Percentiles rank a stretch among this genome's conserved stretches.
Conservation (phyloP, 2,888 invertebrate species). For the Noctua pronuba region DNA sequence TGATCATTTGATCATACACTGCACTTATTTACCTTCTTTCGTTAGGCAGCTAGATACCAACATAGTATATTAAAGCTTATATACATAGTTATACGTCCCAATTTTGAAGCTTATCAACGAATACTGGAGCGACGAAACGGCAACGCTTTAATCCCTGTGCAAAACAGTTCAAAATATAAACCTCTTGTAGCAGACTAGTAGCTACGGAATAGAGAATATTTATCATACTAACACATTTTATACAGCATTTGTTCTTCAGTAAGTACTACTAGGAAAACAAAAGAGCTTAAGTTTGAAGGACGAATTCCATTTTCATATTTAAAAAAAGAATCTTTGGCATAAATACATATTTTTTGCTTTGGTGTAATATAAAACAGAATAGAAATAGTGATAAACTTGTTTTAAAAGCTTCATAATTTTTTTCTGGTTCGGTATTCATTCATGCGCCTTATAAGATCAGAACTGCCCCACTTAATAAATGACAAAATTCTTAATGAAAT, state of each 20-base stretch:
- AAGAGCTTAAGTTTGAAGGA: neutral
- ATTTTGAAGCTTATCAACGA: conserved; percentile 21
- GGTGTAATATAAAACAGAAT: neutral
- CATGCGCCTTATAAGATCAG: neutral
- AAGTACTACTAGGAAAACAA: conserved; percentile 2
- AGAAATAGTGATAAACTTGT: neutral
- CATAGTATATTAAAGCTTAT: neutral
- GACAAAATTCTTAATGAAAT: conserved; percentile 35
- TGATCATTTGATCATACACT: neutral
- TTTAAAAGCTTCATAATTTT: neutral
- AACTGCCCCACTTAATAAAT: conserved; percentile 10
- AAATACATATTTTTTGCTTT: neutral
- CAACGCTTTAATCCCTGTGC: conserved; percentile 16
- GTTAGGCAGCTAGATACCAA: neutral
- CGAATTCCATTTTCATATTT: neutral
- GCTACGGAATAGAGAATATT: conserved; percentile 12
- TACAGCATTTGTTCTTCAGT: neutral
- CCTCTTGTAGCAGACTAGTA: neutral
- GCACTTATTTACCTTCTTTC: neutral
- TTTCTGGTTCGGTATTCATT: neutral
- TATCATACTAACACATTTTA: neutral
- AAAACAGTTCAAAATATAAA: conserved; percentile 9
- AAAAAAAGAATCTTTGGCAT: neutral
- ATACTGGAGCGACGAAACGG: neutral
- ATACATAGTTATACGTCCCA: conserved; percentile 6